Conservation (phyloP, 2,113 vertebrate species). For the Theristicus caerulescens region DNA sequence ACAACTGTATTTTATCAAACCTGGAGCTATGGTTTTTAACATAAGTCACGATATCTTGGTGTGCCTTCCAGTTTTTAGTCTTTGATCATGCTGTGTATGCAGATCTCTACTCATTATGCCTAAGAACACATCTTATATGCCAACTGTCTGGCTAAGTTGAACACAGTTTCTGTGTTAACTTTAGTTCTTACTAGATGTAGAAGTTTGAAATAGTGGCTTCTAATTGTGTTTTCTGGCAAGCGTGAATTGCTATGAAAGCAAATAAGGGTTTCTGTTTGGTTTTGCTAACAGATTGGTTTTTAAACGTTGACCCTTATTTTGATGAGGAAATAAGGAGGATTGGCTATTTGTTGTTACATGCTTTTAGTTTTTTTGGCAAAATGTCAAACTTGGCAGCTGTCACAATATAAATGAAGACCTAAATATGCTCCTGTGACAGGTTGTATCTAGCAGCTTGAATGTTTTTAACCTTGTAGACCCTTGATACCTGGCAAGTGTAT, state of each 20-base stretch:
- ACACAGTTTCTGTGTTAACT: background rate
- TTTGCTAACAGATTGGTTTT: background rate
- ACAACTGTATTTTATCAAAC: background rate
- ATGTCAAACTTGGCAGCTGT: background rate
- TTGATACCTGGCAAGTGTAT: background rate
- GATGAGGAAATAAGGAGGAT: background rate
- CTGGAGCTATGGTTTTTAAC: background rate
- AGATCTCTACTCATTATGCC: background rate
- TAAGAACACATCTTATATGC: background rate
- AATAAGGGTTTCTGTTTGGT: background rate
- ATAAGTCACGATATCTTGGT: rapidly evolving
- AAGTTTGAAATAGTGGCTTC: background rate
- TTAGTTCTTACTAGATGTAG: background rate
- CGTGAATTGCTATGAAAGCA: background rate
- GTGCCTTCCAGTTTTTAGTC: background rate
- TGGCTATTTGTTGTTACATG: background rate
- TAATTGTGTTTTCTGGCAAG: background rate
- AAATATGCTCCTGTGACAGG: background rate
- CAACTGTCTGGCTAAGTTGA: background rate
- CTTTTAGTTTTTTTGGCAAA: background rate
- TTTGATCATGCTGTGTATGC: background rate
- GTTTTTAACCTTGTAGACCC: background rate
- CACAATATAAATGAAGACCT: background rate
- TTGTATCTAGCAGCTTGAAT: background rate
- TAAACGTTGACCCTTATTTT: background rate